Evolutionary conservation across 2,888 invertebrate genomes (phyloP), one percentile per base, ranked within the genome.

Genomic region (Bhutanitis thaidina): DNA sequence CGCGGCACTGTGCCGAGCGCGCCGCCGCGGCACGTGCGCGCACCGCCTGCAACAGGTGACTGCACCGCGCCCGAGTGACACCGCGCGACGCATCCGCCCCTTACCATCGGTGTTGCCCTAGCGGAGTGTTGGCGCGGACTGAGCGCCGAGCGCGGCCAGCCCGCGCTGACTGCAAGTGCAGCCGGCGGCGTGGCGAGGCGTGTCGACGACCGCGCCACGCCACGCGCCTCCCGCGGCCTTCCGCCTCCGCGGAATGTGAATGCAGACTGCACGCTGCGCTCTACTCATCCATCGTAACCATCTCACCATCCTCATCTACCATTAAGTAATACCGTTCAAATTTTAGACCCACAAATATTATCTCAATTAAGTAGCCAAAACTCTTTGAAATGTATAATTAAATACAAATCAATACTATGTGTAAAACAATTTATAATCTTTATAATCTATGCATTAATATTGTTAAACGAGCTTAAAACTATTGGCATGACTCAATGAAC

Each of bases 41-140:
- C 76, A 69, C 65, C 64, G 65, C 69, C 64, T 64, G 61, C 57
- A 56, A 51, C 61, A 56, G 63, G 60, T 51, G 51, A 46, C 56
- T 69, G 71, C 68, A 62, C 61, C 68, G 64, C 73, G 69, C 67
- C 64, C 68, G 69, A 64, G 71, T 65, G 45, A 36, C 36, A 14
- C 55, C 57, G 56, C 60, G 60, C 54, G 53, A 43, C 58, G 57
- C 32, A 32, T 32, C 64, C 60, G 59, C 61, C 60, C 56, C 55
- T 48, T 58, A 60, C 60, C 66, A 65, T 65, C 69, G 70, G 75
- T 78, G 73, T 74, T 73, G 71, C 72, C 74, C 68, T 69, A 64
- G 63, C 79, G 76, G 76, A 72, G 75, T 74, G 72, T 72, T 76
- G 79, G 61, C 78, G 80, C 80, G 75, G 80, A 82, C 83, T 82